Evolutionary conservation across 1,140 invertebrate genomes (phyloP).

Genomic region (Atta cephalotes): DNA sequence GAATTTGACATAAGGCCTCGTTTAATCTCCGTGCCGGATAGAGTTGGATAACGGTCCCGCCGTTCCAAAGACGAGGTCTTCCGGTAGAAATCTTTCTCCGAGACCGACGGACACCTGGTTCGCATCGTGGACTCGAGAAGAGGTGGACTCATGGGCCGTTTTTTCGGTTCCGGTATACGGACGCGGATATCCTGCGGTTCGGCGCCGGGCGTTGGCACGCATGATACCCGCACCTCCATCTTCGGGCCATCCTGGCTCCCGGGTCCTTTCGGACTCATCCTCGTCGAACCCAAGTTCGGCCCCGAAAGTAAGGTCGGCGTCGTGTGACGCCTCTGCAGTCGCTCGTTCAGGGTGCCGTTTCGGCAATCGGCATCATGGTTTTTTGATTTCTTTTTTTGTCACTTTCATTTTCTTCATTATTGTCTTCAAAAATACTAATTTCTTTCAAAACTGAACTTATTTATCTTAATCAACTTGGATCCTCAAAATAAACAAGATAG

Average conservation of each 20-base stretch:
- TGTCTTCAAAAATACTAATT: constrained; percentile 6
- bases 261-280: constrained; percentile 84
- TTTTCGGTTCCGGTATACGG: constrained; percentile 83
- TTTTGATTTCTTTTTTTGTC: background rate
- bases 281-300: constrained; percentile 59
- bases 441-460: background rate
- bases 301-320: constrained; percentile 76
- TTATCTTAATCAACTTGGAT: background rate
- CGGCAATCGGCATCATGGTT: constrained; percentile 1
- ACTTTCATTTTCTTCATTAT: constrained; percentile 37
- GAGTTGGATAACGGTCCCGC: constrained; percentile 82
- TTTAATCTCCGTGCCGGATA: constrained; percentile 83
- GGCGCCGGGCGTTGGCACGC: constrained; percentile 80
- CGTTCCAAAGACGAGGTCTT: constrained; percentile 81
- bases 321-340: constrained; percentile 81
- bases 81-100: constrained; percentile 83
- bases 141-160: constrained; percentile 79
- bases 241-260: constrained; percentile 77
- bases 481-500: background rate
- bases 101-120: constrained; percentile 79
- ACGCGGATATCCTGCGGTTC: constrained; percentile 82
- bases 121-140: constrained; percentile 67
- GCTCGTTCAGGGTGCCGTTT: constrained; percentile 78
- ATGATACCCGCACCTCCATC: constrained; percentile 83
- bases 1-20: constrained; percentile 69